Base-by-base conservation (phyloP, 2,113 vertebrate genomes). In the Mormyrus lacerda region DNA sequence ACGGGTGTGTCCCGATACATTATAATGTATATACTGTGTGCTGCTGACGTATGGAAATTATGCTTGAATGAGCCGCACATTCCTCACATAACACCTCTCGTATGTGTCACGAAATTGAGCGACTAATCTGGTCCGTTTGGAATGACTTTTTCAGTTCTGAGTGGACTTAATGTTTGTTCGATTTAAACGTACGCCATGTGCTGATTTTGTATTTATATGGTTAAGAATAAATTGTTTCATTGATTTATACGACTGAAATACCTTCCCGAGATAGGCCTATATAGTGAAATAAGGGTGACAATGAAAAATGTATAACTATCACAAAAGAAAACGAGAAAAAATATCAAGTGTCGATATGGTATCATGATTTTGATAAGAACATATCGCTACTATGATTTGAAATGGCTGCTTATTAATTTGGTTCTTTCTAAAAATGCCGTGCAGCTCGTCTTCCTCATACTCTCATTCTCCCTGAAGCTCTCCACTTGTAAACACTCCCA, bases 401-500 rank as follows among this genome's bases (percentile, higher is more conserved):
- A 27, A 31, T 3, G 8, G 58, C 31, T 27, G 3, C 13, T 27
- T 35, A 39, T 76, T 39, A 15, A 42, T 42, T 17, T 79, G 73
- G 4, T 35, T 17, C 2, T 35, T 76, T 42, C 35, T 42, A 35
- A 4, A 58, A 39, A 11, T 76, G 69, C 2, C 35, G 31, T 39
- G 27, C 5, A 17, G 13, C 31, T 19, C 31, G 73, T 19, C 35
- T 79, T 35, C 73, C 73, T 89, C 51, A 35, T 51, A 79, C 85
- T 24, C 88, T 27, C 88, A 39, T 89, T 87, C 89, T 90, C 89
- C 58, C 83, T 42, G 42, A 58, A 50, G 51, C 83, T 5, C 89
- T 50, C 42, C 39, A 42, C 69, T 61, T 79, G 93, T 91, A 89
- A 86, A 85, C 90, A 53, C 92, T 90, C 91, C 89, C 89, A 90